These are phyloP conservation scores for Rhodeus uyekii DNA, from an alignment of 2,797 vertebrate species.

Conservation along the genomic window DNA sequence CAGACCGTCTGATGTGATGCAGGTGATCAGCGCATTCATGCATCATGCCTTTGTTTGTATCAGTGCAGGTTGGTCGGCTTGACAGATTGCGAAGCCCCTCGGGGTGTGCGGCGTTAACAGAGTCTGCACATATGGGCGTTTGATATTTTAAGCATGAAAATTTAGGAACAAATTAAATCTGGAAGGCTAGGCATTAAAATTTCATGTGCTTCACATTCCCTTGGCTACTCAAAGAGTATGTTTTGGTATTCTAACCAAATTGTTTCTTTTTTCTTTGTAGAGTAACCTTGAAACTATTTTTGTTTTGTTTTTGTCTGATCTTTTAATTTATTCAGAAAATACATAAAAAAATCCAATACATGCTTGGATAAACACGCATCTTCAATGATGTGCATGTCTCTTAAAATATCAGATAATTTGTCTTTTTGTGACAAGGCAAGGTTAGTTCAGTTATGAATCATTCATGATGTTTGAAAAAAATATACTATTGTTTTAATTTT, in stretches of 20 bases:
- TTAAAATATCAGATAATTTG: not conserved
- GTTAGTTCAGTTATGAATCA: not conserved
- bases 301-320: not conserved
- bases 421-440: not conserved
- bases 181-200: conserved; percentile 29
- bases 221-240: conserved; percentile 7
- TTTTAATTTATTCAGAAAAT: not conserved
- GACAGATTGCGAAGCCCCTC: conserved; percentile 39
- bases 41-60: conserved; percentile 36
- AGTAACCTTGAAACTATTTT: not conserved
- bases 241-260: not conserved
- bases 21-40: conserved; percentile 20
- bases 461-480: not conserved
- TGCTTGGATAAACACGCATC: not conserved
- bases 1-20: not conserved
- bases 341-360: not conserved
- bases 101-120: not conserved
- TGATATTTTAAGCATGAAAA: conserved; percentile 22
- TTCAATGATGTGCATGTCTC: not conserved
- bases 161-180: not conserved
- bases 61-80: conserved; percentile 12
- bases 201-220: conserved; percentile 10
- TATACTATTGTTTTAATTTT: not conserved
- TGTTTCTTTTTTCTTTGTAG: too few relatives aligned
- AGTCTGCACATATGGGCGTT: conserved; percentile 26